These are phyloP conservation scores for Dryobates pubescens DNA, from an alignment of 2,797 vertebrate genomes.

Conservation along the genomic window DNA sequence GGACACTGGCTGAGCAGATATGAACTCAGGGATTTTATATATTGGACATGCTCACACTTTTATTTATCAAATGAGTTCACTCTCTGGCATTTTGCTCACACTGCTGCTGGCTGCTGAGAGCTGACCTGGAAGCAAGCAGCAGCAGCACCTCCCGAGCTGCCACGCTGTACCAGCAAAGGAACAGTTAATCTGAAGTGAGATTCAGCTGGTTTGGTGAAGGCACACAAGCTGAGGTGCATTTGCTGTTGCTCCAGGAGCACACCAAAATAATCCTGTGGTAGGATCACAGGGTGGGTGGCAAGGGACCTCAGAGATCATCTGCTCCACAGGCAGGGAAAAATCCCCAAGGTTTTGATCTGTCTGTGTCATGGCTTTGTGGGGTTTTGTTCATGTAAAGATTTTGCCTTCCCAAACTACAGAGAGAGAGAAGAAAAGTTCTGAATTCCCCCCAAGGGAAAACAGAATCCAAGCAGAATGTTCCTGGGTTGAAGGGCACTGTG, in stretches of 20 bases:
- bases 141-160: not conserved
- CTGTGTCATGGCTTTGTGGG: not conserved
- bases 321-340: too few species aligned
- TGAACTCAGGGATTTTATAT: constrained; percentile 67
- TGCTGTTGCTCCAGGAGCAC: not conserved
- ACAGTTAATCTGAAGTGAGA: not conserved
- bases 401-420: not conserved
- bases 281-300: too few species aligned
- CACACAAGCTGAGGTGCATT: not conserved
- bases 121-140: constrained; percentile 16
- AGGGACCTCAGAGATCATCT: too few species aligned
- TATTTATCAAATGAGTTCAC: constrained; percentile 63
- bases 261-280: not conserved
- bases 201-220: not conserved
- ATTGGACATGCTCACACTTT: constrained; percentile 44
- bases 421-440: not conserved
- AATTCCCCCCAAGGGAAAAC: not conserved
- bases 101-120: not conserved
- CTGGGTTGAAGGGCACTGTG: not conserved
- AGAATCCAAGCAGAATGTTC: not conserved
- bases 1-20: constrained; percentile 65
- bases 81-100: not conserved
- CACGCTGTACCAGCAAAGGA: not conserved
- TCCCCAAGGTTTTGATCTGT: not conserved
- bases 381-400: not conserved